Base-by-base conservation (phyloP, 2,113 vertebrate genomes). In the Esox niger region DNA sequence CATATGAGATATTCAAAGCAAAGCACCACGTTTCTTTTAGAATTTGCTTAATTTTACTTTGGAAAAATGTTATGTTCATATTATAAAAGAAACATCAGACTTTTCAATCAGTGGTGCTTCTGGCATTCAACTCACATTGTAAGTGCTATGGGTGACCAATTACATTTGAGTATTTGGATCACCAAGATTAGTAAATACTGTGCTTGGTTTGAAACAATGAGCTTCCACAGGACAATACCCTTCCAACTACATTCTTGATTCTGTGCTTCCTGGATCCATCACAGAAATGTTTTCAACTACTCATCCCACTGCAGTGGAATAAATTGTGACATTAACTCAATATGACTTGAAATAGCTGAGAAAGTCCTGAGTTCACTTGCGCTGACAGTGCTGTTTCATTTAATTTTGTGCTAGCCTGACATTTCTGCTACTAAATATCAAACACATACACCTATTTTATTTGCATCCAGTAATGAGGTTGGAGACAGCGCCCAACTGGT, bases 361-460 rank as follows among this genome's bases (percentile, higher is more conserved):
- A 89, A 90, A 90, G 88, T 86, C 83, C 83, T 67, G 83, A 85
- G 85, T 90, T 90, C 86, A 88, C 90, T 88, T 88, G 79, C 85
- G 84, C 89, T 91, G 89, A 91, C 89, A 90, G 86, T 87, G 89
- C 89, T 86, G 87, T 91, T 91, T 90, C 90, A 92, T 92, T 90
- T 88, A 83, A 83, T 90, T 88, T 81, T 56, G 72, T 86, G 86
- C 87, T 71, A 83, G 87, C 80, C 88, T 92, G 90, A 91, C 89
- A 92, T 91, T 91, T 92, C 88, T 90, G 82, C 89, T 89, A 89
- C 88, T 90, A 91, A 91, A 91, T 91, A 90, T 92, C 91, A 91
- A 90, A 89, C 88, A 90, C 88, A 89, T 90, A 91, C 85, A 89
- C 89, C 85, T 83, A 81, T 88, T 91, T 91, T 87, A 91, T 90